Evolutionary conservation across 2,888 invertebrate species (phyloP), one percentile per base, ranked within the genome.

Genomic region (Escarpia spicata): DNA sequence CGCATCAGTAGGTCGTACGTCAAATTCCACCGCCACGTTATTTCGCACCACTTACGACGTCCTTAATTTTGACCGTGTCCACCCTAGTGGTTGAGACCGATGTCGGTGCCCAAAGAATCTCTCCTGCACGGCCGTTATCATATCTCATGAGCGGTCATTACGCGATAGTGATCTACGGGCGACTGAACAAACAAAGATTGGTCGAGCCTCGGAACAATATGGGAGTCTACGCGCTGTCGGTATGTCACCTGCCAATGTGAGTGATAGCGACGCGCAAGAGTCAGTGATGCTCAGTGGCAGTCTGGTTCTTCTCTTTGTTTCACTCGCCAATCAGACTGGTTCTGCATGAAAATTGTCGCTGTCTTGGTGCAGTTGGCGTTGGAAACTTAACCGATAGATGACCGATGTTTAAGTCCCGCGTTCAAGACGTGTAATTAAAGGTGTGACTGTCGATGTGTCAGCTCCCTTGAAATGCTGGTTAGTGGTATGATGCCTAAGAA

Each of bases 121-220:
- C 75, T 26, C 75, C 75, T 26, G 75, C n/a, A 6, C 19, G 75
- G 75, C 26, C 75, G 75, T 75, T 75, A 75, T n/a, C n/a, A 75
- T 75, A n/a, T 75, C 75, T 75, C 19, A n/a, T 26, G 19, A 19
- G 19, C 75, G n/a, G 75, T 75, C 75, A 75, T 75, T 75, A 75
- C 75, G 75, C 75, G 75, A 75, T 75, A 75, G n/a, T 26, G 75
- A 75, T 75, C 75, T 75, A n/a, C n/a, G 75, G 75, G 75, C 75
- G 75, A 75, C 19, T 26, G 6, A 26, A 0, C 75, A 26, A 26
- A 75, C 75, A 75, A 75, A 75, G 75, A 75, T n/a, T 6, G 75
- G n/a, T 75, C 75, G 75, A n/a, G 75, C 75, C 26, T 75, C 26
- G 3, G 75, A n/a, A 75, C 75, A 75, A 75, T 75, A 26, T 75